Conservation (phyloP, 2,797 vertebrate species). For the Lindbergichthys nudifrons region DNA sequence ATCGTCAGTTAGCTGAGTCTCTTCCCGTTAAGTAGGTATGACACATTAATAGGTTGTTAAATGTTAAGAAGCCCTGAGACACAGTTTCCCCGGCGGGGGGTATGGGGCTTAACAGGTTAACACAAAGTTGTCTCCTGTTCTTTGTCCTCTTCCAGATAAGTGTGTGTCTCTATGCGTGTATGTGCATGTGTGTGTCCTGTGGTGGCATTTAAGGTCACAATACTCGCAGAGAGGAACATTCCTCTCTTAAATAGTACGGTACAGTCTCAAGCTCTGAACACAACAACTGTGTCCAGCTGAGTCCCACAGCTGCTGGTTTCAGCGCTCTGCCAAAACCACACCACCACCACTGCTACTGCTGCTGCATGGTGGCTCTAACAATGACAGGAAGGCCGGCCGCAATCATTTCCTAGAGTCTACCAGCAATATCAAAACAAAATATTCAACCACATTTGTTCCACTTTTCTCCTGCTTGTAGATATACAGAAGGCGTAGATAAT, state of each 20-base stretch:
- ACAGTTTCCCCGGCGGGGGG: too few relatives aligned
- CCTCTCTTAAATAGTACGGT: conserved; percentile 59
- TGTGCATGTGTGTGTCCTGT: conserved; percentile 13
- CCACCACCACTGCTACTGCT: background rate
- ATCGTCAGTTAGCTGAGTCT: too few relatives aligned
- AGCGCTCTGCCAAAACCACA: conserved; percentile 59
- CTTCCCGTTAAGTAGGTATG: too few relatives aligned
- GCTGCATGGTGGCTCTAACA: conserved; percentile 54
- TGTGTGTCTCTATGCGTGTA: background rate
- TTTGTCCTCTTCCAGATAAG: background rate
- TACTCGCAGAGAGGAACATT: conserved; percentile 63
- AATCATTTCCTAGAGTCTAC: conserved; percentile 58
- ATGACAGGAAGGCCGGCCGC: conserved; percentile 62
- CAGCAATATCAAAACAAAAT: conserved; percentile 22
- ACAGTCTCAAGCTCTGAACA: conserved; percentile 35
- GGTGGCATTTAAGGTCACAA: conserved; percentile 56
- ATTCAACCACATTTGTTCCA: conserved; percentile 6
- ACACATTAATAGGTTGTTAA: too few relatives aligned
- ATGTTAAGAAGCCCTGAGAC: too few relatives aligned
- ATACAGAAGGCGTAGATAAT: background rate
- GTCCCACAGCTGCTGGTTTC: conserved; percentile 59
- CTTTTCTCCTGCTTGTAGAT: background rate
- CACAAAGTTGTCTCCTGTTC: background rate
- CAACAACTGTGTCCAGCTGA: conserved; percentile 46
- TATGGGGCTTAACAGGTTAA: background rate